These are phyloP conservation scores for Mohoua ochrocephala DNA, from an alignment of 2,113 vertebrate species.

Conservation along the genomic window DNA sequence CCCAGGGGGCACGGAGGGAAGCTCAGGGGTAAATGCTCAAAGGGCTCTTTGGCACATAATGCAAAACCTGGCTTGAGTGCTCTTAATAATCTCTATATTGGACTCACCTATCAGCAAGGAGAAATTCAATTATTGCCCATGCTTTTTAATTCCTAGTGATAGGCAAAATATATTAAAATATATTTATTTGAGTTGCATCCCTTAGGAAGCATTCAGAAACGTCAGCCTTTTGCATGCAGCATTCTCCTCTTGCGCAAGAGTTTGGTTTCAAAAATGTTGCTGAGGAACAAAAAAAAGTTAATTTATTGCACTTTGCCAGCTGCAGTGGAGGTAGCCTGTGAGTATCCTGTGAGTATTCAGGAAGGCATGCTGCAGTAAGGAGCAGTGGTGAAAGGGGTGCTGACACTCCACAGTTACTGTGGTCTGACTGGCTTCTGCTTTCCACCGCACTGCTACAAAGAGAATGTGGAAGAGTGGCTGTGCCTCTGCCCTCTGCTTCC, in stretches of 20 bases:
- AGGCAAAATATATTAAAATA: not conserved
- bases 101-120: not conserved
- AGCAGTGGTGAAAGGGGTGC: not conserved
- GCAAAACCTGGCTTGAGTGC: not conserved
- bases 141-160: not conserved
- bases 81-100: not conserved
- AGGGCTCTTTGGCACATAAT: not conserved
- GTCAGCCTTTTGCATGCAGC: not conserved
- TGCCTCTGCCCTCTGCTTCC: not conserved
- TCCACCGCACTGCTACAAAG: not conserved
- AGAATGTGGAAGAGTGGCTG: not conserved
- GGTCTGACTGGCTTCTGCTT: not conserved
- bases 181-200: not conserved
- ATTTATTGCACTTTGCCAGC: not conserved
- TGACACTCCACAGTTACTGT: fast-evolving
- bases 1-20: not conserved
- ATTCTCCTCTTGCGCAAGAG: not conserved
- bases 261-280: not conserved
- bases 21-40: not conserved
- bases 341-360: not conserved
- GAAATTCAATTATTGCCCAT: not conserved
- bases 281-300: not conserved
- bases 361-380: not conserved
- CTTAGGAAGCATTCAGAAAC: not conserved
- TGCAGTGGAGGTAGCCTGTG: not conserved